A percentile compares a stretch with the other conserved stretches of the same genome.
Evolutionary conservation across 2,113 vertebrate species (phyloP).

Genomic region (Nesoenas mayeri): DNA sequence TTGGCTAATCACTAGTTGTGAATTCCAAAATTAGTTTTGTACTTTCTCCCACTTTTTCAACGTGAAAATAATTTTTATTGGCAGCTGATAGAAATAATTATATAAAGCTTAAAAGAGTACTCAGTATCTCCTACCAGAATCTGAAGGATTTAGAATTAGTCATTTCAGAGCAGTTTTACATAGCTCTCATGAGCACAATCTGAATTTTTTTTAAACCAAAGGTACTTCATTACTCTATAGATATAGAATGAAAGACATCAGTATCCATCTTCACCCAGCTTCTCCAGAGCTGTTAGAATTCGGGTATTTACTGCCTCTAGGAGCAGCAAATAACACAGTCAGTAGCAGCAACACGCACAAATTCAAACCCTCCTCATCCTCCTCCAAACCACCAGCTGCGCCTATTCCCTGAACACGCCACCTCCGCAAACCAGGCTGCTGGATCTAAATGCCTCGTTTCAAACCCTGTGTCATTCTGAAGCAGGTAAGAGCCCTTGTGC

Average conservation of each 20-base stretch:
- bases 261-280: not conserved
- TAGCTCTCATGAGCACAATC: not conserved
- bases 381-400: not conserved
- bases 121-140: not conserved
- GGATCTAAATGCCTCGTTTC: not conserved
- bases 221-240: not conserved
- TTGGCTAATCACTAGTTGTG: not conserved
- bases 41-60: not conserved
- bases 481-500: not conserved
- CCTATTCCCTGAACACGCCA: fast-evolving
- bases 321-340: not conserved
- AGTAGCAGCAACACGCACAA: not conserved
- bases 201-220: not conserved
- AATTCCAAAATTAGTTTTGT: conserved; percentile 11
- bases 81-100: not conserved
- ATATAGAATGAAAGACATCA: not conserved
- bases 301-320: not conserved
- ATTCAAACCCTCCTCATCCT: not conserved
- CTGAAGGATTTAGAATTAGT: not conserved
- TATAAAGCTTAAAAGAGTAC: not conserved
- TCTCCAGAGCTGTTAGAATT: not conserved
- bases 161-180: not conserved
- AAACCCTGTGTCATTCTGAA: not conserved
- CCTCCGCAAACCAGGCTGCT: not conserved
- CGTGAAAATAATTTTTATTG: not conserved